Evolutionary conservation across 1,140 invertebrate species (phyloP), one percentile per base, ranked within the genome.

Genomic region (Druon quercuslanigerum): DNA sequence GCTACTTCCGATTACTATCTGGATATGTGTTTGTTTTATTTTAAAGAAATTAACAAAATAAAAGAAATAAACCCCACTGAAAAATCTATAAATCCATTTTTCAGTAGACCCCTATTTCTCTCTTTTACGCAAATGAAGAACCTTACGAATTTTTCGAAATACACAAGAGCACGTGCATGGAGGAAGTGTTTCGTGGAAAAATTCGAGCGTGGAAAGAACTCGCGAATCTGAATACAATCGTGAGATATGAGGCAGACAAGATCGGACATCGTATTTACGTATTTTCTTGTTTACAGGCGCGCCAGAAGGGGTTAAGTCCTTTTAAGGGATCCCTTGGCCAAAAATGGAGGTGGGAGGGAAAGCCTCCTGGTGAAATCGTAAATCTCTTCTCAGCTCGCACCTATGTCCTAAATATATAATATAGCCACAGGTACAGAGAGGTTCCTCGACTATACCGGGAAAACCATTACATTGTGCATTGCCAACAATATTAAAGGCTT

Each of bases 281-380:
- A 66, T 40, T 66, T 33, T 16, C 20, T 25, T 60, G 54, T 60
- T 60, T 25, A 12, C 40, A 60, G 11, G 25, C 33, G 60, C 60
- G 60, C 40, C 25, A 14, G 60, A 66, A 66, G 40, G 60, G 60
- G 60, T 16, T 40, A 66, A 66, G n/a, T 46, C 60, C 60, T 16
- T 66, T 46, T 66, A 66, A 66, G 60, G 60, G 14, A 40, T 25
- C 7, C 33, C 46, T 46, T 66, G 60, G 60, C 60, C 60, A 66
- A 66, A 66, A 66, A 66, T 66, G 60, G 57, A 60, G 57, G 56
- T 20, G 56, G 13, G 56, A 57, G 56, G 20, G 57, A 66, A 66
- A 66, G 19, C 13, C 33, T 60, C 56, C 56, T 60, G 57, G 20
- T 66, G 57, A 66, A 66, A 66, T 66, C 25, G 57, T 66, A 40